These are phyloP conservation scores for Musca domestica DNA, from an alignment of 1,140 invertebrate species.

Conservation along the genomic window DNA sequence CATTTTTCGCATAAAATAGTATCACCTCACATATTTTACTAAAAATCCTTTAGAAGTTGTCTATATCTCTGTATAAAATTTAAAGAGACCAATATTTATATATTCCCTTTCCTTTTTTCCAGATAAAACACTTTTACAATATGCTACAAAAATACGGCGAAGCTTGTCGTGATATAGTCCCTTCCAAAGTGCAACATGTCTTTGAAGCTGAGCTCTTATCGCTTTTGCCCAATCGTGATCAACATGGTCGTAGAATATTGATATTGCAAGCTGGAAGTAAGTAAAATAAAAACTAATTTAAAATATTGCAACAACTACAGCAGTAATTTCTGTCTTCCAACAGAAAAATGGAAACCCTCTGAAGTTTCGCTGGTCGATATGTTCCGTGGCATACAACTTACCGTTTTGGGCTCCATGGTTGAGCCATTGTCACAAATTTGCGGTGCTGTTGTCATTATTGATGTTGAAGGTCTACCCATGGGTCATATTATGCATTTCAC, in stretches of 20 bases:
- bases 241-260: constrained; percentile 59
- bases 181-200: constrained; percentile 55
- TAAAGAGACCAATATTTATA: no score
- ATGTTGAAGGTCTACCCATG: constrained; percentile 66
- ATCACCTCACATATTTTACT: not conserved
- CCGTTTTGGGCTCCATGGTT: constrained; percentile 61
- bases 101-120: constrained; percentile 32
- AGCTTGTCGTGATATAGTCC: constrained; percentile 56
- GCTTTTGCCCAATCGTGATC: constrained; percentile 59
- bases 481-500: constrained; percentile 70
- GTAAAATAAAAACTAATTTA: constrained; percentile 26
- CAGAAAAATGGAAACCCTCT: constrained; percentile 68
- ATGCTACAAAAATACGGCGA: constrained; percentile 60
- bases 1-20: no score
- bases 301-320: not conserved
- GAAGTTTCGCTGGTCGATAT: constrained; percentile 59
- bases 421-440: constrained; percentile 65
- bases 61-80: not conserved
- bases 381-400: constrained; percentile 60
- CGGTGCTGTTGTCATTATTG: constrained; percentile 65
- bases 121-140: constrained; percentile 63
- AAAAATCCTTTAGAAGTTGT: not conserved
- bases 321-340: constrained; percentile 21
- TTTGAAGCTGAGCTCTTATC: constrained; percentile 58
- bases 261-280: constrained; percentile 60